Base-by-base conservation (phyloP, 2,113 vertebrate species). In the Struthio camelus region DNA sequence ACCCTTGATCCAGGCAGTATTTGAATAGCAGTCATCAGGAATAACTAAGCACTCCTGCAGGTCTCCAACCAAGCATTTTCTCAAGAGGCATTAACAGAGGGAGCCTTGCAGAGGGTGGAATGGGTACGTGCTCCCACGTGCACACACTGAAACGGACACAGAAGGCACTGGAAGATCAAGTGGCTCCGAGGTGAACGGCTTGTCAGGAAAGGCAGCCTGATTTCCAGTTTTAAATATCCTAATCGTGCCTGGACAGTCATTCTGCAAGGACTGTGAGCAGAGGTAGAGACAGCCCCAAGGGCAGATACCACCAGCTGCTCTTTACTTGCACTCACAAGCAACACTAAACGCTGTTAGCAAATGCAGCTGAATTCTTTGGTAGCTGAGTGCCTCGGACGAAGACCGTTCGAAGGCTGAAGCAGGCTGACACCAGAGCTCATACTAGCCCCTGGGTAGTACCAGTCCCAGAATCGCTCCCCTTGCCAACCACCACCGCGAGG, bases 121-220 rank as follows among this genome's bases (percentile, higher is more conserved):
- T 14, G 51, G 48, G 70, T 46, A 59, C 80, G 75, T 5, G 9
- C 82, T 70, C 76, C 54, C 3, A 4, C 51, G 76, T 51, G 75
- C 0, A 4, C 23, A 42, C 0, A 0, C 56, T 53, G 8, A 62
- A 17, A 30, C 61, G 71, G 80, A 65, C 66, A 40, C 0, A 0
- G 27, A 44, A 75, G 64, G 65, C 11, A 11, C 42, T 53, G 73
- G 20, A 58, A 85, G 70, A 66, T 53, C 86, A 91, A 87, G 87
- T 65, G 80, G 44, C 62, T 78, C 18, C 50, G 38, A 8, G 13
- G 27, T 62, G 50, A 71, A 75, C 14, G 72, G 8, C 30, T 51
- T 32, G 15, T 6, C 4, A 16, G 64, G 58, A 75, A 89, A 72
- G 23, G 3, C 23, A 77, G 50, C n/a, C 40, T 4, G 9, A 66